Evolutionary conservation across 2,888 invertebrate genomes (phyloP).

Genomic region (Dasypogon diadema): DNA sequence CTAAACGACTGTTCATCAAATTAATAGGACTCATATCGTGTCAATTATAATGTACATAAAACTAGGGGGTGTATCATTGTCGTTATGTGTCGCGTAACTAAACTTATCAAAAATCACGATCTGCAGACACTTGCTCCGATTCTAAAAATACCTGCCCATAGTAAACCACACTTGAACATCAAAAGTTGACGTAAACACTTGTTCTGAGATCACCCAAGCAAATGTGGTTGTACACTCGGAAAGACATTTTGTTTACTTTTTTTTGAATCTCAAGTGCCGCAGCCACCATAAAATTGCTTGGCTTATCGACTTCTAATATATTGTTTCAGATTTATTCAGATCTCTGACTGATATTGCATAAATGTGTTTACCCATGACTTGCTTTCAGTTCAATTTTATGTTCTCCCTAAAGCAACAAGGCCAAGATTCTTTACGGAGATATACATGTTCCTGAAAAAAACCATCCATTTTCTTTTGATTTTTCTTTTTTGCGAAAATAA

Average conservation of each 20-base stretch:
- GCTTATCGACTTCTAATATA: neutral
- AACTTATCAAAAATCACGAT: neutral
- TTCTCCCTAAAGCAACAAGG: neutral
- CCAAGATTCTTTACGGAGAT: neutral
- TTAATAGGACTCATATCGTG: neutral
- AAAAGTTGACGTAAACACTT: neutral
- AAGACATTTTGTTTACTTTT: too few species aligned
- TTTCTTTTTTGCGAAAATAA: neutral
- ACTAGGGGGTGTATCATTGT: neutral
- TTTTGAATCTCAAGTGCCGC: neutral
- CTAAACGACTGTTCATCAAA: neutral
- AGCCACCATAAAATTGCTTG: neutral
- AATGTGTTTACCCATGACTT: conserved; percentile 11
- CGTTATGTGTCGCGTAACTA: neutral
- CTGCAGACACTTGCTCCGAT: neutral
- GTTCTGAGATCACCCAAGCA: neutral
- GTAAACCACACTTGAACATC: neutral
- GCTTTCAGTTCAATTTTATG: neutral
- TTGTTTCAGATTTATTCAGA: too few species aligned
- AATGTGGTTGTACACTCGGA: neutral
- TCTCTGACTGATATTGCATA: neutral
- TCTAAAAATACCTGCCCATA: neutral
- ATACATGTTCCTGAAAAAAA: neutral
- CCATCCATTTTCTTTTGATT: neutral
- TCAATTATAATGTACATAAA: neutral